phyloP scores from a whole-genome alignment of 2,888 invertebrate species.

The Agrotis segetum region DNA sequence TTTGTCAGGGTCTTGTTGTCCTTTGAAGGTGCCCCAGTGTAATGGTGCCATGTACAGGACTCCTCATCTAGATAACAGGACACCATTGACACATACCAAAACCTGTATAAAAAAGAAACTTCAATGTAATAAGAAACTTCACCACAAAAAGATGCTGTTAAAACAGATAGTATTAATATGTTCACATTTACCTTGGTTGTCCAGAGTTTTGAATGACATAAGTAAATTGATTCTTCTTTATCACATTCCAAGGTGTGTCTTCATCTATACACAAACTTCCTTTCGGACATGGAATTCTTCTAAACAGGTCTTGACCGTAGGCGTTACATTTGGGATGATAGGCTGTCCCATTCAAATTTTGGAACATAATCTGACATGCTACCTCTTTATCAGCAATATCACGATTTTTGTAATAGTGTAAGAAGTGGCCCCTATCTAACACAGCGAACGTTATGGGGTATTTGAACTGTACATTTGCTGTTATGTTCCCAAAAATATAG shows the following conservation, averaged over 20 bases:
- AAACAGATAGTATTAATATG: neutral
- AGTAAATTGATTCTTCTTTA: slow-evolving; percentile 97
- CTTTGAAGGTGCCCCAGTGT: slow-evolving; percentile 82
- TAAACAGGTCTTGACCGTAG: slow-evolving; percentile 94
- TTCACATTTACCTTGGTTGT: slow-evolving; percentile 94
- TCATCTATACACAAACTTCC: slow-evolving; percentile 96
- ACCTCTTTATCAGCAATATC: slow-evolving; percentile 91
- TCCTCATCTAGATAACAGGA: slow-evolving; percentile 96
- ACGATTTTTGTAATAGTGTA: slow-evolving; percentile 97
- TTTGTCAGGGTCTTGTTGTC: slow-evolving; percentile 80
- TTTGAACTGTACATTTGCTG: slow-evolving; percentile 92
- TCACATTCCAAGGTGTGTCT: slow-evolving; percentile 95
- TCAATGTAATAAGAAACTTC: neutral
- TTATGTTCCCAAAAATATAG: slow-evolving; percentile 98
- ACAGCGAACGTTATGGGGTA: slow-evolving; percentile 96
- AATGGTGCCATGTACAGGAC: slow-evolving; percentile 96
- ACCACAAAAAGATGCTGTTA: neutral
- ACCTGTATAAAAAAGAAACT: slow-evolving; percentile 91
- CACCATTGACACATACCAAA: slow-evolving; percentile 99
- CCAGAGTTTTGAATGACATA: slow-evolving; percentile 97
- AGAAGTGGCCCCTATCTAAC: slow-evolving; percentile 96
- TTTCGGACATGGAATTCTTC: slow-evolving; percentile 96
- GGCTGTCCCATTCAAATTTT: slow-evolving; percentile 94
- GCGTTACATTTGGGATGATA: slow-evolving; percentile 96
- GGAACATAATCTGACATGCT: slow-evolving; percentile 97